A percentile compares a stretch with the other conserved stretches of the same genome.
These are phyloP conservation scores for Cecropterus lyciades DNA, from an alignment of 1,140 invertebrate genomes.

Conservation along the genomic window DNA sequence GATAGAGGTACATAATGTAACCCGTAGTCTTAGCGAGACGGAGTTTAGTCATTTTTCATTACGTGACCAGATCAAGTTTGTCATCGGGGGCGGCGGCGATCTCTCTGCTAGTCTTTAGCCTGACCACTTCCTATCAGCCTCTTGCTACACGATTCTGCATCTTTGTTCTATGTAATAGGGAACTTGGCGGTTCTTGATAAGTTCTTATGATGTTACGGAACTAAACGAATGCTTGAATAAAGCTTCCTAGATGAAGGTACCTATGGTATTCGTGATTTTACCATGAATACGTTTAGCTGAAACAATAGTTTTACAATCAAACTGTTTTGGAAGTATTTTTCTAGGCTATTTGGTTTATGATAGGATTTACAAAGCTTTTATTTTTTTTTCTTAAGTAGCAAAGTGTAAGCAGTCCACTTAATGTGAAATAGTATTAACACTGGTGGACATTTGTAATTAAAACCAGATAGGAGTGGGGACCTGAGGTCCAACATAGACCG, in stretches of 20 bases:
- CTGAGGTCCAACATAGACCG: too few relatives aligned
- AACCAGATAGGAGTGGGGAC: too few relatives aligned
- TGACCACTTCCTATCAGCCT: slow-evolving; percentile 7
- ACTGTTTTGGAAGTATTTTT: too few relatives aligned
- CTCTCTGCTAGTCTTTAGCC: slow-evolving; percentile 50
- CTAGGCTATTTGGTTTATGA: too few relatives aligned
- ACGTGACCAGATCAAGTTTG: slow-evolving; percentile 85
- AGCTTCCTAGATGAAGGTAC: slow-evolving; percentile 58
- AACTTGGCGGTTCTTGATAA: neutral
- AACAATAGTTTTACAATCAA: too few relatives aligned
- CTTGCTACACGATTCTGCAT: slow-evolving; percentile 7
- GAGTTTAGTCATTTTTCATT: slow-evolving; percentile 85
- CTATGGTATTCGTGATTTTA: slow-evolving; percentile 12
- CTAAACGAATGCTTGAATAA: slow-evolving; percentile 43
- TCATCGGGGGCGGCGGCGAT: slow-evolving; percentile 55
- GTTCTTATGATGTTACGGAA: slow-evolving; percentile 28
- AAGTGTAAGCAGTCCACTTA: too few relatives aligned
- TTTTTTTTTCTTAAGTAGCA: too few relatives aligned
- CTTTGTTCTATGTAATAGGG: neutral
- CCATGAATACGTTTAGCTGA: too few relatives aligned
- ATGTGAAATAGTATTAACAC: too few relatives aligned
- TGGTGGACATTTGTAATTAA: too few relatives aligned
- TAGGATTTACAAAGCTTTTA: too few relatives aligned
- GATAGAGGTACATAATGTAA: neutral
- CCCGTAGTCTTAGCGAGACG: slow-evolving; percentile 26